Conservation (phyloP, 1,140 invertebrate species). For the Temnothorax longispinosus region DNA sequence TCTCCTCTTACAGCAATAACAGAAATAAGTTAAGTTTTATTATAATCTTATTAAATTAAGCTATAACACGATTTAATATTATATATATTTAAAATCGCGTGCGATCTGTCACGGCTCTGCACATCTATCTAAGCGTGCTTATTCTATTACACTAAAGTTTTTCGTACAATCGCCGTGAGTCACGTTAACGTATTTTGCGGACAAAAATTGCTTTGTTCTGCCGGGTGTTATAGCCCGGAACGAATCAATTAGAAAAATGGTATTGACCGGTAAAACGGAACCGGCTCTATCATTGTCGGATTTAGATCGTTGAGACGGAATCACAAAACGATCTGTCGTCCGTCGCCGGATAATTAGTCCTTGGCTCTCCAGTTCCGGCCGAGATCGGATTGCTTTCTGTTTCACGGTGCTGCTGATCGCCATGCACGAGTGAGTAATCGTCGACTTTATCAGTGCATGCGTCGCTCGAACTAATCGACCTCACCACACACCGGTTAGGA, state of each 20-base stretch:
- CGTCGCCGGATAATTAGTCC: slow-evolving; percentile 66
- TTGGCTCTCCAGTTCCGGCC: slow-evolving; percentile 66
- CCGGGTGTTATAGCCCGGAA: background rate
- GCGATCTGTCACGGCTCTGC: background rate
- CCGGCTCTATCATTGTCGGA: slow-evolving; percentile 15
- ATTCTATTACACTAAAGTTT: slow-evolving; percentile 20
- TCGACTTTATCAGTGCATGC: slow-evolving; percentile 60
- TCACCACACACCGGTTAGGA: background rate
- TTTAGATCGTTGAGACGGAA: slow-evolving; percentile 39
- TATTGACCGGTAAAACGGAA: slow-evolving; percentile 13
- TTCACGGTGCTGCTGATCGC: slow-evolving; percentile 61
- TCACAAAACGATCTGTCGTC: slow-evolving; percentile 57
- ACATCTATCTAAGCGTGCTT: background rate
- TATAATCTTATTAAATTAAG: slow-evolving; percentile 11
- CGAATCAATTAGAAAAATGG: slow-evolving; percentile 43
- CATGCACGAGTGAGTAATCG: slow-evolving; percentile 68
- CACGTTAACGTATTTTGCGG: background rate
- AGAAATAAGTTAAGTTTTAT: background rate
- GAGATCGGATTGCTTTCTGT: slow-evolving; percentile 73
- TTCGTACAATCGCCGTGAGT: slow-evolving; percentile 1
- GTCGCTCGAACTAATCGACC: slow-evolving; percentile 37
- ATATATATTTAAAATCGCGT: background rate
- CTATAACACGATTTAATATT: background rate
- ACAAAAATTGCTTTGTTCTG: background rate
- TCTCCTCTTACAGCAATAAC: background rate